Evolutionary conservation across 2,797 vertebrate species (phyloP), one percentile per base, ranked within the genome.

Genomic region (Phalanger gymnotis): DNA sequence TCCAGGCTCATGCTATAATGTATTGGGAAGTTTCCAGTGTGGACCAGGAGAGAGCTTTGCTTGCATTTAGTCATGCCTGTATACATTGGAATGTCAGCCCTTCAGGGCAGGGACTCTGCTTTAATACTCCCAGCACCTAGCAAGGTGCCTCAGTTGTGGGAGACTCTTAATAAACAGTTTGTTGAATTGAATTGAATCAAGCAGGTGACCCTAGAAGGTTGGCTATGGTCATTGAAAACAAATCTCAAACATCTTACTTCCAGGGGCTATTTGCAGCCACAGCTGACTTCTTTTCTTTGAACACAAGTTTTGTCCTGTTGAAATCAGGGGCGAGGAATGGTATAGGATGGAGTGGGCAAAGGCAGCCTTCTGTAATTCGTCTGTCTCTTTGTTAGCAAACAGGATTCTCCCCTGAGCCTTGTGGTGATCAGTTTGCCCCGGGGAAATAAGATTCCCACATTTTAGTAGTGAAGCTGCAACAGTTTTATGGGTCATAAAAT

Each of bases 11-110:
- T n/a, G 34, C 34, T 2, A 1, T 16, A 13, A n/a, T 19, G 61
- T 73, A 13, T n/a, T 47, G n/a, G 66, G n/a, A 25, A 66, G 66
- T 25, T 19, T 47, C n/a, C 19, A 22, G 34, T 22, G 61, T 97
- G 97, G 12, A 96, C 0, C 34, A 53, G 94, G 3, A 91, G 73
- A 92, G 66, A 92, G 81, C 73, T 73, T 19, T 5, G 66, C n/a
- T 9, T 40, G 66, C 25, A 14, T 47, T 73, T 40, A 7, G 11
- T 40, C n/a, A 5, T 47, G 40, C 22, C 40, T 51, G 22, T 27
- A 1, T 40, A 27, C 22, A 7, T 22, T 47, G 73, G 9, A 11
- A 51, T 73, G 66, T 0, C n/a, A 73, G 19, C 19, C n/a, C n/a
- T 25, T 3, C n/a, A 22, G 66, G 40, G 22, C 66, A 40, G 66